These are phyloP conservation scores for Zosterops lateralis DNA, from an alignment of 2,113 vertebrate species.

Conservation along the genomic window DNA sequence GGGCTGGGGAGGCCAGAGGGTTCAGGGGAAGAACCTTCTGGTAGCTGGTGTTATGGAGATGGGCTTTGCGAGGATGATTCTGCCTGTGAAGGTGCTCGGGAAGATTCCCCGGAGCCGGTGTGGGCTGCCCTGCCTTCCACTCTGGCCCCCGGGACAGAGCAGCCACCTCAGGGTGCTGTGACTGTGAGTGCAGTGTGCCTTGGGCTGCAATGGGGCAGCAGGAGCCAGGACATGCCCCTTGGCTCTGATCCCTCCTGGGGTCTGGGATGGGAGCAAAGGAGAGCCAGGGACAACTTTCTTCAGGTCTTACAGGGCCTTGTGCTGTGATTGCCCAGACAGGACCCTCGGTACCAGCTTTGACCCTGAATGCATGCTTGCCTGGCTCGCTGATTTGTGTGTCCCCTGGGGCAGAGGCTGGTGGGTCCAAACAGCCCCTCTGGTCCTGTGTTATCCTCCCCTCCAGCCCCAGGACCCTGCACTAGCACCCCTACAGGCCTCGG, in stretches of 20 bases:
- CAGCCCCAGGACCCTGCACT: neutral
- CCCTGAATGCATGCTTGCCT: neutral
- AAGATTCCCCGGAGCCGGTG: conserved; percentile 60
- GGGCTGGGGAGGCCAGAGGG: neutral
- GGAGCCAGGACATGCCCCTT: neutral
- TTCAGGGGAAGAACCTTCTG: conserved; percentile 40
- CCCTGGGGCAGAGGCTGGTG: neutral
- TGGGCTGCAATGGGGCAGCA: rapidly evolving
- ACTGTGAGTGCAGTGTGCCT: neutral
- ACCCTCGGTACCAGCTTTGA: neutral
- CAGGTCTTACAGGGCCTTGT: neutral
- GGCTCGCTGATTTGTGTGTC: neutral
- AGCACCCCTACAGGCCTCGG: neutral
- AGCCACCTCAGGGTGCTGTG: neutral
- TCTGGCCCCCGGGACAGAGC: neutral
- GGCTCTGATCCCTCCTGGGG: neutral
- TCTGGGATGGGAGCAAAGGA: neutral
- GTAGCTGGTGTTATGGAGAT: neutral
- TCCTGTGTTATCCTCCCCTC: neutral
- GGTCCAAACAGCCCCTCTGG: neutral
- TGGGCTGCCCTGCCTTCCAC: conserved; percentile 43
- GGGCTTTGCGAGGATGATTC: neutral
- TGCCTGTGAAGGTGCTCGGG: neutral
- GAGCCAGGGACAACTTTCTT: neutral
- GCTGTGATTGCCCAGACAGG: neutral